Evolutionary conservation across 2,113 vertebrate genomes (phyloP), one percentile per base, ranked within the genome.

Genomic region (Antennarius striatus): DNA sequence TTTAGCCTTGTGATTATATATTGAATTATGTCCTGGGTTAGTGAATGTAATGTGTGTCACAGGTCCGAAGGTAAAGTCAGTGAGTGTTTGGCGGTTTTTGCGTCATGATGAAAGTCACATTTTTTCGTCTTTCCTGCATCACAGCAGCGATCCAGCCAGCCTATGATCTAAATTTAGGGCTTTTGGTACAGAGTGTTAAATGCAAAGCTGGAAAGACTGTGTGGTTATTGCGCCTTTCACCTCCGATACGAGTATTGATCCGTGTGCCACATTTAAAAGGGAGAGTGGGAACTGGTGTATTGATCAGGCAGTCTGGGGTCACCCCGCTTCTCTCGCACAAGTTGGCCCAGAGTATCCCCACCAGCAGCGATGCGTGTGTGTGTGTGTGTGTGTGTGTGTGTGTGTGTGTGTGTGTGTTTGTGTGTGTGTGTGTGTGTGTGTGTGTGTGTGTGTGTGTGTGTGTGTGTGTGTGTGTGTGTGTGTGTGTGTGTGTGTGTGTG

Each of bases 231-330:
- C 89, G 83, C 83, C 88, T 91, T 89, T 88, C 86, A 86, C 79
- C 86, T 81, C 84, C 69, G 63, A 90, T 87, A 86, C 84, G 83
- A 88, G 77, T 84, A 94, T 93, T 57, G 94, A 91, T 93, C 75
- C 52, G 66, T 68, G 85, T 75, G 89, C 89, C 86, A 88, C 89
- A 88, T 92, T 86, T 90, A 80, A 90, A 70, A 92, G 78, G 86
- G 81, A 86, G 90, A 90, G 90, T 89, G 88, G 90, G 87, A 91
- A 91, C 90, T 87, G 67, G 77, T 6, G 47, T 76, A 91, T 90
- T 82, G 92, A 92, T 92, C 91, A 85, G 85, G 76, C 77, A 87
- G 86, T 79, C 86, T 84, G 86, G 86, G 90, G 90, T 92, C 92
- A 92, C 86, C 84, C 80, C 63, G 73, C 79, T 86, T 81, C 66